Conservation (phyloP, 1,140 invertebrate genomes). For the Papilio xuthus region DNA sequence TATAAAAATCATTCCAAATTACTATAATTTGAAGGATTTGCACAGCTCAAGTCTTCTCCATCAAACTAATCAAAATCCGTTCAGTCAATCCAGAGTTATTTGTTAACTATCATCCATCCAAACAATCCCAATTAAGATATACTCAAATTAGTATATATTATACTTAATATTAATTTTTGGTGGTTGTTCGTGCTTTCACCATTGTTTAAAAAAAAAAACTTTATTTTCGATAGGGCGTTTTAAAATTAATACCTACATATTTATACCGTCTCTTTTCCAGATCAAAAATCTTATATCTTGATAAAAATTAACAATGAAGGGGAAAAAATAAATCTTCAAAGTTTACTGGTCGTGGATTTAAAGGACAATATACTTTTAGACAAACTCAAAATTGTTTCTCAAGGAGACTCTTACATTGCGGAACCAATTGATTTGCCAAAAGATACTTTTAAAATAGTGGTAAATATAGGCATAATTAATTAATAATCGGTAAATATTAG, state of each 20-base stretch:
- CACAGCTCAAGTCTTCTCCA: no score
- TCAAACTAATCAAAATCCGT: no score
- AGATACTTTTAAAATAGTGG: constrained; percentile 46
- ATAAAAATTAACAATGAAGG: constrained; percentile 41
- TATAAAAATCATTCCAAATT: neutral
- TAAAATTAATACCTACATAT: neutral
- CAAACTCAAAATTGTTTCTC: constrained; percentile 29
- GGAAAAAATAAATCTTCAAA: constrained; percentile 27
- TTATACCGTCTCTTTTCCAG: constrained; percentile 39
- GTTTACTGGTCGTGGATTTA: constrained; percentile 41
- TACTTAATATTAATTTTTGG: no score
- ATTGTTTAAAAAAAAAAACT: no score
- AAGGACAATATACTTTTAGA: constrained; percentile 39
- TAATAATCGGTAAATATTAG: neutral
- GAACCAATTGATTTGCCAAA: constrained; percentile 39
- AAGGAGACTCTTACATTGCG: constrained; percentile 42
- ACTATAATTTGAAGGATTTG: no score
- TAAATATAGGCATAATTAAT: constrained; percentile 38
- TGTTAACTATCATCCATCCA: neutral
- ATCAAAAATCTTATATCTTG: constrained; percentile 36
- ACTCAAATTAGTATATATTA: no score
- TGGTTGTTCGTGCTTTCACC: no score
- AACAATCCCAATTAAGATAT: no score
- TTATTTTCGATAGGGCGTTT: neutral
- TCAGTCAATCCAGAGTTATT: no score